phyloP scores from a whole-genome alignment of 2,113 vertebrate species.

The Tenebrosternarchus preto region DNA sequence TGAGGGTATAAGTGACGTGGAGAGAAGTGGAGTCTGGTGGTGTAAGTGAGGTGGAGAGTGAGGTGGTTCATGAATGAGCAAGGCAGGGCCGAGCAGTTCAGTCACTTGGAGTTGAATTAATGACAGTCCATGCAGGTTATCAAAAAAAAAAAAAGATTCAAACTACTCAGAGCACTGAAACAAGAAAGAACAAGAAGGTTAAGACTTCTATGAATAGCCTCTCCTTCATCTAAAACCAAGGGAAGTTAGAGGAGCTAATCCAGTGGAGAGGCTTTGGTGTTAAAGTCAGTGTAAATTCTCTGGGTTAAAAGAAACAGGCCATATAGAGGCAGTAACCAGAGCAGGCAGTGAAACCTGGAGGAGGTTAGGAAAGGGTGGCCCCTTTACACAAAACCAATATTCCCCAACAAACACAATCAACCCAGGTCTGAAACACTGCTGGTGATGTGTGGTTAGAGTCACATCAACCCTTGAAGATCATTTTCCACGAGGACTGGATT shows the following conservation, averaged over 20 bases:
- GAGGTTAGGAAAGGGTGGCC: background rate
- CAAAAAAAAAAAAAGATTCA: background rate
- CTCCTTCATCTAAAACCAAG: background rate
- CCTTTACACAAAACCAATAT: constrained; percentile 26
- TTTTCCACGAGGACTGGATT: background rate
- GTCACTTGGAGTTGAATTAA: background rate
- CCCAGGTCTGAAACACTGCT: no score
- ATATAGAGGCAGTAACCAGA: background rate
- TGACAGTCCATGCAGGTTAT: constrained; percentile 32
- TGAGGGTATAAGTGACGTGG: no score
- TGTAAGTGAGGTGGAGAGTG: no score
- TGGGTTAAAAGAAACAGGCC: background rate
- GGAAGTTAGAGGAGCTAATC: background rate
- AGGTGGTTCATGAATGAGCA: no score
- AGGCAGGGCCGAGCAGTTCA: no score
- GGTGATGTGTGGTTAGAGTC: background rate
- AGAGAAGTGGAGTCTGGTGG: background rate
- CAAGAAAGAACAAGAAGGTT: background rate
- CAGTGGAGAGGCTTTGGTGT: background rate
- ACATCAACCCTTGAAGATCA: background rate
- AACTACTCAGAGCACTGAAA: background rate
- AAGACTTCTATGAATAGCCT: background rate
- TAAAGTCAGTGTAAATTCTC: constrained; percentile 8
- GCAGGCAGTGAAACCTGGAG: constrained; percentile 3
- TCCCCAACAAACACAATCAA: constrained; percentile 27